These are phyloP conservation scores for Xanthorhoe spadicearia DNA, from an alignment of 2,888 invertebrate genomes.

Conservation along the genomic window DNA sequence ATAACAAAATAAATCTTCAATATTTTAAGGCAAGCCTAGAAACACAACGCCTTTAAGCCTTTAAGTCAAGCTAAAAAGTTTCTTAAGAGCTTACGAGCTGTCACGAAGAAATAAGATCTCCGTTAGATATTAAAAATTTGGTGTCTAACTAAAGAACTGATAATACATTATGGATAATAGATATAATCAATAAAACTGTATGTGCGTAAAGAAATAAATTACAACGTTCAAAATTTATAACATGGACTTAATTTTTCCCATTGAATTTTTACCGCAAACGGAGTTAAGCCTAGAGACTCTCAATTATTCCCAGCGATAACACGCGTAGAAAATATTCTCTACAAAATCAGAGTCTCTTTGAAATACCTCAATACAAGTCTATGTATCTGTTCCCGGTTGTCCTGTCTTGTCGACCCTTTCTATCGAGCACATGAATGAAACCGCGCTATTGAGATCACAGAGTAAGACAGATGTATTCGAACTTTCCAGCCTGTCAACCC, in stretches of 20 bases:
- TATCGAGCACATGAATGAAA: constrained; percentile 50
- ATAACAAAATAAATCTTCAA: background rate
- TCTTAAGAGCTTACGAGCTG: too few relatives aligned
- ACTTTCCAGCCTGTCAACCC: constrained; percentile 59
- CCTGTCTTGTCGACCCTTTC: constrained; percentile 34
- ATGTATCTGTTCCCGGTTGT: constrained; percentile 39
- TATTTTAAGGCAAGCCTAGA: background rate
- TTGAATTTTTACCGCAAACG: background rate
- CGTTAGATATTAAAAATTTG: too few relatives aligned
- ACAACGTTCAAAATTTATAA: background rate
- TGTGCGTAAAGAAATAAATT: background rate
- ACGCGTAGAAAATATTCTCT: constrained; percentile 5
- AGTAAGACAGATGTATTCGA: constrained; percentile 67
- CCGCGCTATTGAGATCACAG: constrained; percentile 58
- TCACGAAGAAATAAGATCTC: too few relatives aligned
- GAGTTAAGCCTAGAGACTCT: background rate
- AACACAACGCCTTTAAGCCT: too few relatives aligned
- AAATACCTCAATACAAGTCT: constrained; percentile 35
- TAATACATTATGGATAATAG: background rate
- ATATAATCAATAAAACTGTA: background rate
- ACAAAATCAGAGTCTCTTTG: constrained; percentile 33
- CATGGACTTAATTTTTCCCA: background rate
- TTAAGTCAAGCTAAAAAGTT: too few relatives aligned
- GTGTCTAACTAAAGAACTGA: too few relatives aligned
- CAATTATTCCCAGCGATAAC: constrained; percentile 1